These are phyloP conservation scores for Magallana angulata DNA, from an alignment of 1,140 invertebrate species.

Conservation along the genomic window DNA sequence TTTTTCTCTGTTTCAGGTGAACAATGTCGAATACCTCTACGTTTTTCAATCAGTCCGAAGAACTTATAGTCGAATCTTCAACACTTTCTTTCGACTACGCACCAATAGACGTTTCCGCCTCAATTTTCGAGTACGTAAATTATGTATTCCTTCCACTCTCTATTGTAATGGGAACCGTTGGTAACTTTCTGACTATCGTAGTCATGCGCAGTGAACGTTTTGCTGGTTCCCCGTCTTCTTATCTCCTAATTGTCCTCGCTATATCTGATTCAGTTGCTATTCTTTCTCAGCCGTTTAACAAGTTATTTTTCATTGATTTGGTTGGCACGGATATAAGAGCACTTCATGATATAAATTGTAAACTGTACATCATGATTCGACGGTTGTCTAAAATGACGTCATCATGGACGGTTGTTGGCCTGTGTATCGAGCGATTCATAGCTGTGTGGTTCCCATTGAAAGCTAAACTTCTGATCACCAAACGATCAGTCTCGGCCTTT, in stretches of 20 bases:
- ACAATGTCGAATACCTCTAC: background rate
- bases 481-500: slow-evolving; percentile 30
- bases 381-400: slow-evolving; percentile 59
- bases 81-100: background rate
- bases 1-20: too few species aligned
- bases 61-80: background rate
- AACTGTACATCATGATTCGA: slow-evolving; percentile 46
- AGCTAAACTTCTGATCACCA: slow-evolving; percentile 46
- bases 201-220: slow-evolving; percentile 27
- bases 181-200: slow-evolving; percentile 42
- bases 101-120: background rate
- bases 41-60: background rate
- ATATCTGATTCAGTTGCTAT: slow-evolving; percentile 37
- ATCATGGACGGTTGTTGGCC: slow-evolving; percentile 56
- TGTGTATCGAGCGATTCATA: slow-evolving; percentile 59
- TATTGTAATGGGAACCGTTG: slow-evolving; percentile 15
- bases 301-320: slow-evolving; percentile 22
- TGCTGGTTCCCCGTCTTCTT: background rate
- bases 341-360: slow-evolving; percentile 38
- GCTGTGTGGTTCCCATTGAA: slow-evolving; percentile 57
- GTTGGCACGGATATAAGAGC: slow-evolving; percentile 45
- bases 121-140: background rate
- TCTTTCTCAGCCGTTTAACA: slow-evolving; percentile 45
- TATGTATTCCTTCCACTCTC: slow-evolving; percentile 4
- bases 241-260: slow-evolving; percentile 39